Percentiles rank a stretch among this genome's conserved stretches.
phyloP scores from a whole-genome alignment of 2,888 invertebrate genomes.

The Synergus itoensis region DNA sequence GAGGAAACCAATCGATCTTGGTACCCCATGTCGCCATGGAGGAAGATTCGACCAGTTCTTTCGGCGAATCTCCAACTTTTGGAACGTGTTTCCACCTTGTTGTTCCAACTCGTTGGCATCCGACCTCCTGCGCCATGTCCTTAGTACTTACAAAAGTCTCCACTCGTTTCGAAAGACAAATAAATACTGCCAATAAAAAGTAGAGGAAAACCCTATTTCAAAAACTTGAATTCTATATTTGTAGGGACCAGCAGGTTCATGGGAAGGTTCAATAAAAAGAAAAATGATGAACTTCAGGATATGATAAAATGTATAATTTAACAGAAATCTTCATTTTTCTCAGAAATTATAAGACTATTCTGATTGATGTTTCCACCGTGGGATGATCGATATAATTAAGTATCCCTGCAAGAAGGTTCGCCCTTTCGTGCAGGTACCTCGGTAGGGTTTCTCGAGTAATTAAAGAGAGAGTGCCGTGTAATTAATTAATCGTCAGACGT shows the following conservation, averaged over 20 bases:
- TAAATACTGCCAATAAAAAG: not conserved
- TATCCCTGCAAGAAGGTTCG: constrained; percentile 35
- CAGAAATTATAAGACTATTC: constrained; percentile 19
- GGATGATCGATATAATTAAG: constrained; percentile 40
- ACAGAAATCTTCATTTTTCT: not conserved
- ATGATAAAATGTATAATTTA: not conserved
- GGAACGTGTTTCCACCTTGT: constrained; percentile 4
- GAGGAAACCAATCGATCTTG: constrained; percentile 60
- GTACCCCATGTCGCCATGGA: constrained; percentile 43
- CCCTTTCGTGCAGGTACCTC: constrained; percentile 44
- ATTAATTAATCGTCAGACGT: constrained; percentile 63
- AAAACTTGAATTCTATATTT: not conserved
- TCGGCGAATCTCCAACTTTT: constrained; percentile 34
- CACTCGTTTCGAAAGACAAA: not conserved
- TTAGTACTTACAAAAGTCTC: not conserved
- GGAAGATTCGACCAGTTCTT: constrained; percentile 35
- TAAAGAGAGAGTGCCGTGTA: constrained; percentile 64
- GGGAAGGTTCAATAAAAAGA: not conserved
- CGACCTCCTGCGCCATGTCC: constrained; percentile 15
- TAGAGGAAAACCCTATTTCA: not conserved
- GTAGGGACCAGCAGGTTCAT: no score
- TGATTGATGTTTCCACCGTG: constrained; percentile 34
- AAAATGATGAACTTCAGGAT: not conserved
- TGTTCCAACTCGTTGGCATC: constrained; percentile 14
- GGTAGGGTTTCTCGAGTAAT: constrained; percentile 61